phyloP scores from a whole-genome alignment of 2,797 vertebrate genomes.

The Triplophysa yarkandensis region DNA sequence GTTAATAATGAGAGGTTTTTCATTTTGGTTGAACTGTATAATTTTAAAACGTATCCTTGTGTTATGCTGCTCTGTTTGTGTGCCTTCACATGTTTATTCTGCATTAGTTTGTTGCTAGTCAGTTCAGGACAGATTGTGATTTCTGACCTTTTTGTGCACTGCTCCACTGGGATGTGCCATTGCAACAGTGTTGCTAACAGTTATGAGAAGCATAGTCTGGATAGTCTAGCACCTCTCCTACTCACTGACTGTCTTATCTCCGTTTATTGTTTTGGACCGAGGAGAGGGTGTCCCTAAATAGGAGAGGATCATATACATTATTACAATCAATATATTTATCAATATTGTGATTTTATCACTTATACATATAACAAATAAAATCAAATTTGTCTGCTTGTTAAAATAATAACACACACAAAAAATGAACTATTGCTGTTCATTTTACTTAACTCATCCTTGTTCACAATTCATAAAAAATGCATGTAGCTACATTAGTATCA shows the following conservation, averaged over 20 bases:
- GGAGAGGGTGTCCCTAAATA: background rate
- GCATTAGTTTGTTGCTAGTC: background rate
- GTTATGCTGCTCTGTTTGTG: background rate
- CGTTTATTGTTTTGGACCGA: slow-evolving; percentile 8
- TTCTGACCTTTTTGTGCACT: slow-evolving; percentile 11
- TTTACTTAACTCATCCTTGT: too few species aligned
- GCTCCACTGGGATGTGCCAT: slow-evolving; percentile 21
- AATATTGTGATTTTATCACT: too few species aligned
- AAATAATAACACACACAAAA: too few species aligned
- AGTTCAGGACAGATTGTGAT: background rate
- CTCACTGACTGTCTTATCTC: slow-evolving; percentile 31
- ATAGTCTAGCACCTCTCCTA: slow-evolving; percentile 16
- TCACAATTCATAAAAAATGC: too few species aligned
- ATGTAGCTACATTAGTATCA: too few species aligned
- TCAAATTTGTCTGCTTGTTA: too few species aligned
- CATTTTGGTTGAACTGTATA: too few species aligned
- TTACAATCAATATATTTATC: too few species aligned
- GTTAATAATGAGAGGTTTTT: background rate
- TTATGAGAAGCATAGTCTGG: slow-evolving; percentile 19
- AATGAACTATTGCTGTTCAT: too few species aligned
- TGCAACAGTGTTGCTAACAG: slow-evolving; percentile 16
- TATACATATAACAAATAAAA: too few species aligned
- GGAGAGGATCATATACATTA: slow-evolving; percentile 9
- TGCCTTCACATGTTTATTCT: background rate
- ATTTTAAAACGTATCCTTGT: background rate